Evolutionary conservation across 2,888 invertebrate species (phyloP), one percentile per base, ranked within the genome.

Genomic region (Aphidoletes aphidimyza): DNA sequence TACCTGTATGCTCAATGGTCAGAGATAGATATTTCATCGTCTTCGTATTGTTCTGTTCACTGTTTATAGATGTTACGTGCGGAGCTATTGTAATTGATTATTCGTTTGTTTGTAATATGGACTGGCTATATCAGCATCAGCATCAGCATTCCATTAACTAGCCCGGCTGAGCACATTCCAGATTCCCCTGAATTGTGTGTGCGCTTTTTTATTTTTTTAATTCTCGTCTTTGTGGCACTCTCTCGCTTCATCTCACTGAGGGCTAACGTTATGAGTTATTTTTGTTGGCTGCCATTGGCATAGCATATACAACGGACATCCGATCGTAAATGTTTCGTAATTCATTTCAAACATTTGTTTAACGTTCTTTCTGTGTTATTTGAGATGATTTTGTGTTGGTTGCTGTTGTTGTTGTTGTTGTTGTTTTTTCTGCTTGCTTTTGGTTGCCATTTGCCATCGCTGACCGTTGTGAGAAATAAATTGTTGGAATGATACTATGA

Each of bases 261-360:
- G n/a, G n/a, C n/a, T n/a, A n/a, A n/a, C n/a, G n/a, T n/a, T n/a
- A n/a, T n/a, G n/a, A n/a, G 47, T 47, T 47, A 19, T 47, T 47
- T 8, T 47, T 54, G n/a, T 69, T 69, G 30, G 5, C 30, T 69
- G 69, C 69, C 69, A 69, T 14, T 69, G 69, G 69, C 69, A 69
- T 30, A 69, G 30, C 17, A 30, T 34, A 69, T 17, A 47, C 69
- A 69, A 69, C 69, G 69, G 69, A 69, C 69, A 69, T 69, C 69
- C 69, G 69, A 69, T 69, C 69, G 69, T 69, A 69, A 69, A 69
- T 69, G 69, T 69, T 69, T 69, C 69, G 69, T 69, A 69, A 69
- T 69, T 69, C 69, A 69, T 69, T 69, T 69, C 69, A 69, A 69
- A 69, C 69, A 69, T 69, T 69, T 69, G 69, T 69, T 69, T 69